Percentiles rank a stretch among this genome's conserved stretches.
These are phyloP conservation scores for Gyps fulvus DNA, from an alignment of 2,113 vertebrate genomes.

Conservation along the genomic window DNA sequence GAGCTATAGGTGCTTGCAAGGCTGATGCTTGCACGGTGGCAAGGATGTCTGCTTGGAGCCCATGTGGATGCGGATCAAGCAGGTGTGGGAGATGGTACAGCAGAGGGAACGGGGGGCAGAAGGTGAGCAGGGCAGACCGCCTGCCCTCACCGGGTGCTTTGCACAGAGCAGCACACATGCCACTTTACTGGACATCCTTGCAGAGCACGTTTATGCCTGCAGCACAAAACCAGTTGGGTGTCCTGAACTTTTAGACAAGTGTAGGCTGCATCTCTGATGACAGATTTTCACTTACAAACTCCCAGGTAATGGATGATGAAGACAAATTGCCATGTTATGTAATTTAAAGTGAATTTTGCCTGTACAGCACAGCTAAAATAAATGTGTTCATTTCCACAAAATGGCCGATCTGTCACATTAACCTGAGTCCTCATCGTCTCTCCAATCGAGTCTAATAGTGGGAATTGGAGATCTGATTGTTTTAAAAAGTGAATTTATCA, in stretches of 20 bases:
- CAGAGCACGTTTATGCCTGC: fast-evolving
- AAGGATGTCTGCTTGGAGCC: neutral
- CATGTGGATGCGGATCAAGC: fast-evolving
- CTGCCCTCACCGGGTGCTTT: fast-evolving
- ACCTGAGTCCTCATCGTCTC: neutral
- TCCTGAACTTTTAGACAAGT: neutral
- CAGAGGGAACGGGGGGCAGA: neutral
- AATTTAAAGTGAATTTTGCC: conserved; percentile 39
- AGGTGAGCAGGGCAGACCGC: neutral
- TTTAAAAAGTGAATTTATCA: conserved; percentile 4
- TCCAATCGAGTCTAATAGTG: neutral
- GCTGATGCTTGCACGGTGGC: neutral
- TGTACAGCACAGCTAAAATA: neutral
- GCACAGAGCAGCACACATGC: fast-evolving
- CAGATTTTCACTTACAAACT: neutral
- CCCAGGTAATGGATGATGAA: conserved; percentile 37
- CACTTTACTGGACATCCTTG: neutral
- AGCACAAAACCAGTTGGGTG: neutral
- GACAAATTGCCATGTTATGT: neutral
- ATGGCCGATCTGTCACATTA: conserved; percentile 5
- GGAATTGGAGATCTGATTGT: neutral
- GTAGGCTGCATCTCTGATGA: neutral
- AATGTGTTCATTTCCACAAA: conserved; percentile 3
- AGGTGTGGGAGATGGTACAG: neutral
- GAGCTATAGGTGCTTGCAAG: neutral